These are phyloP conservation scores for Thomomys bottae DNA, from an alignment of 2,113 vertebrate species.

Conservation along the genomic window DNA sequence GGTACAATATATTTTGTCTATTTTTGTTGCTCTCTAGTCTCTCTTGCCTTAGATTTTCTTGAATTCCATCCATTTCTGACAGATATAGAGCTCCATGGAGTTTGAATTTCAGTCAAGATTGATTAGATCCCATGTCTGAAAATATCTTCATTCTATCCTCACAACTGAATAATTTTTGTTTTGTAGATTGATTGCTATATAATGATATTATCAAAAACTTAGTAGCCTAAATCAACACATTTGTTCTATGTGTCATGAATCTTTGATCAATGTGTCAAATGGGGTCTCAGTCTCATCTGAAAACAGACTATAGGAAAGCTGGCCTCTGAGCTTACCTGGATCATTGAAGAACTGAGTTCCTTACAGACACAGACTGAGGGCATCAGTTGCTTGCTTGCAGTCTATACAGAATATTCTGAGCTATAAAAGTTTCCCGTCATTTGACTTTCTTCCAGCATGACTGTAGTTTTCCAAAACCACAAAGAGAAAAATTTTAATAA, in stretches of 20 bases:
- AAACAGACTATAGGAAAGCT: background rate
- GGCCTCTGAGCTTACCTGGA: background rate
- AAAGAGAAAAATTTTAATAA: background rate
- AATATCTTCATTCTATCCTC: background rate
- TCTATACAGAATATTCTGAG: background rate
- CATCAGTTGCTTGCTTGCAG: background rate
- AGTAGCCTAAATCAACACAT: background rate
- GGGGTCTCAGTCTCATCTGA: background rate
- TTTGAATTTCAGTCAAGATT: constrained; percentile 29
- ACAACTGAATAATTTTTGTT: background rate
- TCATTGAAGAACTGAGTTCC: background rate
- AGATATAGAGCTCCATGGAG: background rate
- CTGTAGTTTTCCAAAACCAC: background rate
- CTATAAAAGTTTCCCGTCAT: background rate
- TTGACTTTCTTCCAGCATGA: background rate
- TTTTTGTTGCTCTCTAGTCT: background rate
- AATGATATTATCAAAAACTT: background rate
- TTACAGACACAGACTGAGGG: background rate
- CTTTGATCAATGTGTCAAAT: background rate
- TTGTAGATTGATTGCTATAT: background rate
- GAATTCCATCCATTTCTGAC: background rate
- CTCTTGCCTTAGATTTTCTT: background rate
- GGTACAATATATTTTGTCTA: background rate
- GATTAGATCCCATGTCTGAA: background rate
- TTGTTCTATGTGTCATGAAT: background rate